A percentile compares a stretch with the other conserved stretches of the same genome.
These are phyloP conservation scores for Junonia oenone DNA, from an alignment of 2,888 invertebrate genomes.

Conservation along the genomic window DNA sequence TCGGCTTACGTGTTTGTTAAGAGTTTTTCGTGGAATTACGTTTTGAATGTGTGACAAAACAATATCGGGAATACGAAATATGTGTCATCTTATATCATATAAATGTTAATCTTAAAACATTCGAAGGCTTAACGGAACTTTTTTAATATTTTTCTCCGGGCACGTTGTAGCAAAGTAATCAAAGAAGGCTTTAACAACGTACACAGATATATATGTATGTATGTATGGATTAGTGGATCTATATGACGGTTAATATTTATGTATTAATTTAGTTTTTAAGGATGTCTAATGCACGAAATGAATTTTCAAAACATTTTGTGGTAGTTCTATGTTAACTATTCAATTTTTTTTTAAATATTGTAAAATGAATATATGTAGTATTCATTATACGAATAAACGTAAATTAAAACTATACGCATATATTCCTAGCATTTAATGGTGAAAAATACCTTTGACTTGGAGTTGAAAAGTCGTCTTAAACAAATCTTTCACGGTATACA, in stretches of 20 bases:
- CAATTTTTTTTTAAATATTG: too few relatives aligned
- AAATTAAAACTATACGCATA: neutral
- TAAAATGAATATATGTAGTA: too few relatives aligned
- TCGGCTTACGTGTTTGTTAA: slow-evolving; percentile 8
- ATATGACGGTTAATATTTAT: neutral
- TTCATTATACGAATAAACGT: too few relatives aligned
- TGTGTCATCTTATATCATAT: neutral
- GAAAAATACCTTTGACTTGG: neutral
- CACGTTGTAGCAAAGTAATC: neutral
- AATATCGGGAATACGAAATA: neutral
- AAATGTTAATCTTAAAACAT: neutral
- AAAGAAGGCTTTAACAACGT: neutral
- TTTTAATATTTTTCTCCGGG: neutral
- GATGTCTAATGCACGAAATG: too few relatives aligned
- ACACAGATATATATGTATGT: neutral
- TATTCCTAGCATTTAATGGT: neutral
- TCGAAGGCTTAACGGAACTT: neutral
- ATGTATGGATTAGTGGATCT: neutral
- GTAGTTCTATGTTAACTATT: too few relatives aligned
- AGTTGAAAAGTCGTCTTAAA: neutral
- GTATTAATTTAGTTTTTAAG: neutral
- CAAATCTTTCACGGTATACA: neutral
- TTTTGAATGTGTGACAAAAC: neutral
- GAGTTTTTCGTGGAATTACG: neutral
- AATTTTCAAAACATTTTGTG: too few relatives aligned